Percentiles rank a stretch among this genome's conserved stretches.
Conservation (phyloP, 1,140 invertebrate species). For the Microplitis mediator region DNA sequence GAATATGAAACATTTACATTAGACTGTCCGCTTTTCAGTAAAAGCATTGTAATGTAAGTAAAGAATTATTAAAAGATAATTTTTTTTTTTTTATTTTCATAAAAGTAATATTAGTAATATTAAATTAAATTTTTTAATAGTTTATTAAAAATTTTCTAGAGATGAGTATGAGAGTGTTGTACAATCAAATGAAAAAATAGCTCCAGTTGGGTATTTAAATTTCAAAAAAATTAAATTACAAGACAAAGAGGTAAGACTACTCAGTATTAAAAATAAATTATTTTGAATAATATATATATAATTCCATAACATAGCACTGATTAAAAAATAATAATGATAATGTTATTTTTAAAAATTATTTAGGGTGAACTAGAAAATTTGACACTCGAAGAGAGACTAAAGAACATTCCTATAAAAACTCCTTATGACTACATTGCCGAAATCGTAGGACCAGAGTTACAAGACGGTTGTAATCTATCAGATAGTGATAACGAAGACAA, state of each 20-base stretch:
- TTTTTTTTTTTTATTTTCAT: constrained; percentile 3
- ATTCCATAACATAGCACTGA: constrained; percentile 7
- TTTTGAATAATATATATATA: constrained; percentile 3
- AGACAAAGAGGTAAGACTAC: constrained; percentile 66
- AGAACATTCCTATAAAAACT: constrained; percentile 63
- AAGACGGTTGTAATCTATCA: constrained; percentile 61
- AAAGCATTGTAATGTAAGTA: constrained; percentile 86
- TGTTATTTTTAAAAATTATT: constrained; percentile 23
- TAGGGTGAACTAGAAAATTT: constrained; percentile 53
- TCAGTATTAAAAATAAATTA: constrained; percentile 12
- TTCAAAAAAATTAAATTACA: constrained; percentile 81
- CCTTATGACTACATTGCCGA: constrained; percentile 67
- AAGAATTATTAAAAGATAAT: constrained; percentile 8
- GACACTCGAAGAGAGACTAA: constrained; percentile 60
- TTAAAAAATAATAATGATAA: neutral
- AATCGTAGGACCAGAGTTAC: constrained; percentile 61
- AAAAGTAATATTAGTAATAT: too few species aligned
- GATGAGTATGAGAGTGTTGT: constrained; percentile 87
- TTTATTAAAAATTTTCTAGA: constrained; percentile 64
- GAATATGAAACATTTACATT: constrained; percentile 98
- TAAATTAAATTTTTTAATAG: neutral
- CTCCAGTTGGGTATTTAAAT: constrained; percentile 91
- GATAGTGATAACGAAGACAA: constrained; percentile 60
- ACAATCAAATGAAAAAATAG: constrained; percentile 89
- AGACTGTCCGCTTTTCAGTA: constrained; percentile 94